Evolutionary conservation across 2,113 vertebrate species (phyloP).

Genomic region (Hypocryptadius cinnamomeus): DNA sequence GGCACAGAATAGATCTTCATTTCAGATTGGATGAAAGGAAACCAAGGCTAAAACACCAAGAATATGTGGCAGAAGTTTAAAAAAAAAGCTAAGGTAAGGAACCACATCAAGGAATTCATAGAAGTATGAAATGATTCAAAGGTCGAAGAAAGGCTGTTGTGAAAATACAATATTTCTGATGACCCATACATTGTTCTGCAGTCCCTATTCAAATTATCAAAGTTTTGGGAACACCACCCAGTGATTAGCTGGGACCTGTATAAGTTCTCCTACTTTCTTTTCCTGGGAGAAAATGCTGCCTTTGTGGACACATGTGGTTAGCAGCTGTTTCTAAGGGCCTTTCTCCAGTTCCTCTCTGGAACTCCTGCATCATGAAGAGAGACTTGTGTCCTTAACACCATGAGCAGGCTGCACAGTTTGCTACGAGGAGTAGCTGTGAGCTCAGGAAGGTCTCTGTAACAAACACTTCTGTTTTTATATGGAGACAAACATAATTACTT

Average conservation of each 20-base stretch:
- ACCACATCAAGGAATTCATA: background rate
- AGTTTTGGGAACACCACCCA: background rate
- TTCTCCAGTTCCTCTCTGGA: background rate
- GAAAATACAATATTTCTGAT: background rate
- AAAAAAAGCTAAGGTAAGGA: background rate
- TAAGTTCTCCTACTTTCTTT: background rate
- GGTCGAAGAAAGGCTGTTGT: background rate
- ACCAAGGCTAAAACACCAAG: background rate
- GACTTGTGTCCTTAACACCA: background rate
- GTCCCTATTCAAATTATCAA: background rate
- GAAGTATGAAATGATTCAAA: background rate
- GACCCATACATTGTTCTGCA: background rate
- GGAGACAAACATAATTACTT: background rate
- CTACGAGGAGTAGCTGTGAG: background rate
- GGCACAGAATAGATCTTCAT: conserved; percentile 33
- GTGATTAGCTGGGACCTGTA: background rate
- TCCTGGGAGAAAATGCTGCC: background rate
- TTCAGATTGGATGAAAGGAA: conserved; percentile 2
- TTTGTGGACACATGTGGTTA: background rate
- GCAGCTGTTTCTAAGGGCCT: background rate
- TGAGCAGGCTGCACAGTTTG: background rate
- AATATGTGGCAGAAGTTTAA: background rate
- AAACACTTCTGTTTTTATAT: background rate
- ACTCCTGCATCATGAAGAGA: background rate
- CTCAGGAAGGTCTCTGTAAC: background rate